Evolutionary conservation across 1,140 invertebrate species (phyloP).

Genomic region (Brachionus asplanchnoidis): DNA sequence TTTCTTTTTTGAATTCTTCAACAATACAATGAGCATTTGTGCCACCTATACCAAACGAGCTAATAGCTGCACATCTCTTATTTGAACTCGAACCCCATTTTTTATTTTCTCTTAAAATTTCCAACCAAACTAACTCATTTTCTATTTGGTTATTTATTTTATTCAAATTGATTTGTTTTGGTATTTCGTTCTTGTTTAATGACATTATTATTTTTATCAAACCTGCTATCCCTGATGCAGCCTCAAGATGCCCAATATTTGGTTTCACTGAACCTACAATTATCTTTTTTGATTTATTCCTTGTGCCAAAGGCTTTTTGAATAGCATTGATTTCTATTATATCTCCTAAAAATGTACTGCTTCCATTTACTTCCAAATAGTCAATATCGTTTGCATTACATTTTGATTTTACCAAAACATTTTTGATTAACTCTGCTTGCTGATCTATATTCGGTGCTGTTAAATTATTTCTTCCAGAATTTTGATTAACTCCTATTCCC

Average conservation of each 20-base stretch:
- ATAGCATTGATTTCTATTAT: not conserved
- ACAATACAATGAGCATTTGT: not conserved
- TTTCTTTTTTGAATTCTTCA: not conserved
- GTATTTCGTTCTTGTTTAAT: not conserved
- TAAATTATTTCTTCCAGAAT: not conserved
- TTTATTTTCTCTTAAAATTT: not conserved
- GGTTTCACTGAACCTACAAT: constrained; percentile 32
- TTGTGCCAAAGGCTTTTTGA: not conserved
- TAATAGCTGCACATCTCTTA: not conserved
- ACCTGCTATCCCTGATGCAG: not conserved
- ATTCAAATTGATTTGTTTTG: not conserved
- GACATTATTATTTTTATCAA: not conserved
- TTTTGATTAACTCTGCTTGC: not conserved
- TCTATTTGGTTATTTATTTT: not conserved
- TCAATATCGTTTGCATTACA: not conserved
- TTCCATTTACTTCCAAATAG: constrained; percentile 14
- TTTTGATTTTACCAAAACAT: not conserved
- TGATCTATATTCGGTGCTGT: not conserved
- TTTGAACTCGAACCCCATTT: not conserved
- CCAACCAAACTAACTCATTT: not conserved
- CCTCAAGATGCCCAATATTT: constrained; percentile 19
- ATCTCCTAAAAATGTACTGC: not conserved
- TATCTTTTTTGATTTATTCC: not conserved
- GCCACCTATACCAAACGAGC: not conserved
- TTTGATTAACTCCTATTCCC: not conserved